phyloP scores from a whole-genome alignment of 2,797 vertebrate species.

The Ara ararauna region DNA sequence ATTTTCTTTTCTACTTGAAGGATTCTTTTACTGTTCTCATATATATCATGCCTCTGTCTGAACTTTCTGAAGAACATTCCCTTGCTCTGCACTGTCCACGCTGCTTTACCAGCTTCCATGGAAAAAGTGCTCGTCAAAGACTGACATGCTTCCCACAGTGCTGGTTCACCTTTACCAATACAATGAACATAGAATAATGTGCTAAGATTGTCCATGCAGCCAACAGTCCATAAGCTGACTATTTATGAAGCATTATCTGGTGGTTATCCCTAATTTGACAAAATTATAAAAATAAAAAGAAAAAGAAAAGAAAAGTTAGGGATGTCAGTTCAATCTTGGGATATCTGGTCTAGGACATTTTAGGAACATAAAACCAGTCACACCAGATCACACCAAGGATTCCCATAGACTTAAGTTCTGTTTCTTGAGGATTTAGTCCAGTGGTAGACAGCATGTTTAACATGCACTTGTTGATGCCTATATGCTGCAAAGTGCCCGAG shows the following conservation, averaged over 20 bases:
- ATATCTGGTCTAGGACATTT: not conserved
- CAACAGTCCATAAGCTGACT: not conserved
- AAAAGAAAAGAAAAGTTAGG: not conserved
- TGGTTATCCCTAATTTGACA: not conserved
- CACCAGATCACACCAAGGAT: not conserved
- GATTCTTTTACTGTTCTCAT: not conserved
- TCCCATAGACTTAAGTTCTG: not conserved
- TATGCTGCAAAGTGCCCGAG: not conserved
- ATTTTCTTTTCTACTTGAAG: not conserved
- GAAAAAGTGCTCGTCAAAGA: not conserved
- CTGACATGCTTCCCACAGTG: not conserved
- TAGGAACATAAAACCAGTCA: not conserved
- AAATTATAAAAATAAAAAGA: not conserved
- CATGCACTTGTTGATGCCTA: not conserved
- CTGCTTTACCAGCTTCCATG: not conserved
- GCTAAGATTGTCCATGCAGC: not conserved
- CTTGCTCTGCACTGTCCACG: fast-evolving
- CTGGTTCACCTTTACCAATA: not conserved
- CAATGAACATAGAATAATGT: not conserved
- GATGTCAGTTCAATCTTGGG: not conserved
- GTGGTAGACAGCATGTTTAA: not conserved
- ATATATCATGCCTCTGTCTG: not conserved
- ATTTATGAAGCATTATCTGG: not conserved
- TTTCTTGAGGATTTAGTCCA: not conserved
- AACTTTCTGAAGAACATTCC: not conserved